Percentiles rank a stretch among this genome's conserved stretches.
These are phyloP conservation scores for Ecliptopera silaceata DNA, from an alignment of 2,888 invertebrate species.

Conservation along the genomic window DNA sequence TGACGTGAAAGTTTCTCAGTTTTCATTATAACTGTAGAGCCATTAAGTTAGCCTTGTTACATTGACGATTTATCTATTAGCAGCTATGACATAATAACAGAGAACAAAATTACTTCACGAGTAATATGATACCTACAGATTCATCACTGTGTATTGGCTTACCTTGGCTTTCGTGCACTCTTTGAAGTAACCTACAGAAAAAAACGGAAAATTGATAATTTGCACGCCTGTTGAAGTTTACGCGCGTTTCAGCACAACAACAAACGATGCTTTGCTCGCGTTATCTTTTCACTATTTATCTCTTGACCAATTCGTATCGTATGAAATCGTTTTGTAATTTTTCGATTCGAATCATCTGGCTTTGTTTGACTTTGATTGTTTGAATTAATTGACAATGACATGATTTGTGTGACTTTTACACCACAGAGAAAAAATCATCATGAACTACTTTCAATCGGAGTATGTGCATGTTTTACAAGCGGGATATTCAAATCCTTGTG, in stretches of 20 bases:
- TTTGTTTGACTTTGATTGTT: no score
- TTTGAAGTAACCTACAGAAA: not conserved
- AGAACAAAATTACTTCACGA: slow-evolving; percentile 67
- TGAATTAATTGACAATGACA: no score
- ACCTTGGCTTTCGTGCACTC: slow-evolving; percentile 22
- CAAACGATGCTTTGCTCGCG: slow-evolving; percentile 33
- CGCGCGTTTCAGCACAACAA: slow-evolving; percentile 28
- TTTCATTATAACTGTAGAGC: no score
- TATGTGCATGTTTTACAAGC: no score
- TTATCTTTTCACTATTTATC: slow-evolving; percentile 2
- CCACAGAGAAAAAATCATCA: no score
- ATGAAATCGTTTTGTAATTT: not conserved
- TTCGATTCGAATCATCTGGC: slow-evolving; percentile 5
- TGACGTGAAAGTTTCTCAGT: no score
- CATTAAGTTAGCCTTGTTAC: slow-evolving; percentile 9
- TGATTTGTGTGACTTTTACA: no score
- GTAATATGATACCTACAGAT: slow-evolving; percentile 78
- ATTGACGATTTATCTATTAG: slow-evolving; percentile 57
- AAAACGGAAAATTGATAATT: not conserved
- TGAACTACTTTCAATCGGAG: no score
- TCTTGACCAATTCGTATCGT: slow-evolving; percentile 2
- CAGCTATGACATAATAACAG: slow-evolving; percentile 79
- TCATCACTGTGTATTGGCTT: slow-evolving; percentile 24
- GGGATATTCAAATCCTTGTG: no score
- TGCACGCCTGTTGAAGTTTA: slow-evolving; percentile 11